Base-by-base conservation (phyloP, 2,113 vertebrate genomes). In the Marmota flaviventris region DNA sequence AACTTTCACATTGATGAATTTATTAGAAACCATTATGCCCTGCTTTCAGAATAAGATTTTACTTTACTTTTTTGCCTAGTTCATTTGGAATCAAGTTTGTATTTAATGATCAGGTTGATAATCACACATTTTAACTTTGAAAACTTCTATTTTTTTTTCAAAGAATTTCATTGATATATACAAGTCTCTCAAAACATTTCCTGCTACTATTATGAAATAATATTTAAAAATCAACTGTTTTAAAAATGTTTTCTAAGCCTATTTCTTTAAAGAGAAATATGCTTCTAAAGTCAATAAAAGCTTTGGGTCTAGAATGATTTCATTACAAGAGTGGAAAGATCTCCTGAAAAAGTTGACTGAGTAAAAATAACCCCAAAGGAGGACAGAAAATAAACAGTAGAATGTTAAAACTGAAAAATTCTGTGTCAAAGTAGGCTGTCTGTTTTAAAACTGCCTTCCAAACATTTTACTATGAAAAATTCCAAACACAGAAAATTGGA, bases 311-410 rank as follows among this genome's bases (percentile, higher is more conserved):
- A 91, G 69, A 93, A 89, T 16, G 78, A 56, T 85, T 94, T 93
- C 34, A 61, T 88, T 91, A 67, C 56, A 92, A 96, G 93, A 86
- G 39, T 56, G 32, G 89, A 94, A 89, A 96, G 79, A 24, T 93
- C 83, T 84, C 94, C 93, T 82, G 70, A 93, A 94, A 96, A 96
- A 87, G 58, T 65, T 89, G 77, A 75, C 48, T 70, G 65, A 91
- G 56, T 95, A 86, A 97, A 98, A 97, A 96, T 93, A 95, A 87
- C 73, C 70, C 14, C 56, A 79, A 63, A 67, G 32, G 56, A 97
- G 4, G 72, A 83, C n/a, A 96, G 82, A 94, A 96, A 93, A 94
- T 77, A 97, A 98, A 95, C 25, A 85, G 65, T 37, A 87, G 45
- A 94, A 94, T 96, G 69, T 72, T 96, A 93, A 95, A 89, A 89